phyloP scores from a whole-genome alignment of 2,888 invertebrate species.

The Ormyrus pomaceus region DNA sequence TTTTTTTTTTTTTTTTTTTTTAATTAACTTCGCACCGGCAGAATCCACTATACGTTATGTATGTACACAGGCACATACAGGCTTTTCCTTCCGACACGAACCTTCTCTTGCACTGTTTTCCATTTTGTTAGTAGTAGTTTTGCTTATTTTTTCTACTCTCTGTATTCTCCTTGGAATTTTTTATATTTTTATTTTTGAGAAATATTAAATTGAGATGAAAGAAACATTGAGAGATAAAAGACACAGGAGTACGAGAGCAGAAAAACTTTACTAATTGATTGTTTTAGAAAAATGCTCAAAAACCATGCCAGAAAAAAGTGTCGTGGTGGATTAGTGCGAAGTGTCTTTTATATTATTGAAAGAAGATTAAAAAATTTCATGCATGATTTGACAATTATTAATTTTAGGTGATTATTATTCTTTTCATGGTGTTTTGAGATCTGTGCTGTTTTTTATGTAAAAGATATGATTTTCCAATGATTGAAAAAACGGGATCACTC shows the following conservation, averaged over 20 bases:
- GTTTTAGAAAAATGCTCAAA: conserved; percentile 61
- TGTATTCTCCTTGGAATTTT: conserved; percentile 34
- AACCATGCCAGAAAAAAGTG: conserved; percentile 69
- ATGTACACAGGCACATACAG: conserved; percentile 73
- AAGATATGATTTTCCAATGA: background rate
- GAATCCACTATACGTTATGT: conserved; percentile 58
- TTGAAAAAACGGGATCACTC: conserved; percentile 6
- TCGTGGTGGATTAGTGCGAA: conserved; percentile 64
- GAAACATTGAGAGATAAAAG: conserved; percentile 41
- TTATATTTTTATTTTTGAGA: background rate
- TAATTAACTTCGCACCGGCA: conserved; percentile 52
- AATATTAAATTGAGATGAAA: conserved; percentile 2
- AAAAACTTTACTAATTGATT: conserved; percentile 53
- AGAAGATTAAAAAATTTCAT: conserved; percentile 49
- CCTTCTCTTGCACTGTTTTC: conserved; percentile 58
- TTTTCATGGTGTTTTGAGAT: conserved; percentile 36
- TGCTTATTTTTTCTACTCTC: conserved; percentile 57
- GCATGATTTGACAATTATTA: conserved; percentile 44
- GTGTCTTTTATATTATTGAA: conserved; percentile 59
- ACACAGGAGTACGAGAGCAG: conserved; percentile 53
- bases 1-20: conserved; percentile 38
- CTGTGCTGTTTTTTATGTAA: conserved; percentile 38
- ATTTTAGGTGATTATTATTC: conserved; percentile 25
- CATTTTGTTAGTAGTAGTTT: conserved; percentile 59
- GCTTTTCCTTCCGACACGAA: conserved; percentile 67